Base-by-base conservation (phyloP, 64 coral and sea anemone species). In the Dendrophyllia cribrosa region DNA sequence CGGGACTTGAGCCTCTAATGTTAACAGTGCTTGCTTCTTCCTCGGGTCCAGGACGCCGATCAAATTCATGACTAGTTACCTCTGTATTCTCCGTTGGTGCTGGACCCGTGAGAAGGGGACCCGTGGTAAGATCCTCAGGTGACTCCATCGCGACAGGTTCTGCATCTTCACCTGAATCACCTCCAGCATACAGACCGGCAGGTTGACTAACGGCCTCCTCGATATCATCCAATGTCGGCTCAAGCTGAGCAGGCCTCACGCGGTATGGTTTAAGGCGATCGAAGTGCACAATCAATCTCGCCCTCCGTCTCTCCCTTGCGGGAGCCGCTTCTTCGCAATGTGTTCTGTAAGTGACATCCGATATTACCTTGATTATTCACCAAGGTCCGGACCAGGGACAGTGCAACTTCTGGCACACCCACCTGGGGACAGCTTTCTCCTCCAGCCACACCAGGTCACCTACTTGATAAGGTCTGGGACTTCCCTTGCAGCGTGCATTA, bases 361-460 rank as follows among this genome's bases (percentile, higher is more conserved):
- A 88, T 68, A 88, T 73, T 5, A 88, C 85, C 49, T 88, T 88
- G 45, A 88, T 50, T 34, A 88, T 13, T 72, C n/a, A 14, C 85
- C 67, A 72, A 6, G 70, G 85, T 7, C 83, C 83, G 1, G 83
- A 63, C 83, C 83, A 86, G 5, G 83, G 83, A 4, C 43, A 43
- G 11, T 73, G 51, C n/a, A 87, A 73, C n/a, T 73, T 87, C 51
- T 9, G 34, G 68, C 68, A 73, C n/a, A 87, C 25, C 65, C 83
- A 66, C 83, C 71, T 71, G 7, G 83, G 83, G 17, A 87, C 22
- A 71, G 44, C 46, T 52, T 87, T 87, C 58, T 70, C 83, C 53
- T 87, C 83, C 25, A 87, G 46, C 64, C 65, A 87, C 11, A 87
- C 83, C 83, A 87, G 56, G 66, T 87, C 83, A 47, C 83, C 83